Conservation (phyloP, 2,113 vertebrate genomes). For the Cavia aperea region DNA sequence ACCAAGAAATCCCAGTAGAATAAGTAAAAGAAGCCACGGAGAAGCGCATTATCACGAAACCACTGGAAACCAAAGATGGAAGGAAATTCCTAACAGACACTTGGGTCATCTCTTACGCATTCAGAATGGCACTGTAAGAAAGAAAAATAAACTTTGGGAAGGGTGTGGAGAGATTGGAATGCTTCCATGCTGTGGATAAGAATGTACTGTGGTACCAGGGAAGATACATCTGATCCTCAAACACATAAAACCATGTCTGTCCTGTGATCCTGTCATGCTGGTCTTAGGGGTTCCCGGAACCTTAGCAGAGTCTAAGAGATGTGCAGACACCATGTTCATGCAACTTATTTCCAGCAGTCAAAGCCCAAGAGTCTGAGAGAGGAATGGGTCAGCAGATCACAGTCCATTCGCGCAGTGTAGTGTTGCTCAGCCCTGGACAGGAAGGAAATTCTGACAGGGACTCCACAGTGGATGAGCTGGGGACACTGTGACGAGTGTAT, state of each 20-base stretch:
- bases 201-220: too few species aligned
- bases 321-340: accelerated
- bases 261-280: neutral
- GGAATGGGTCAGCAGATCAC: accelerated
- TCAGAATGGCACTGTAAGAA: neutral
- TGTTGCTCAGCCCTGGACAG: neutral
- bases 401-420: accelerated
- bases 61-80: neutral
- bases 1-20: too few species aligned
- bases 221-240: neutral
- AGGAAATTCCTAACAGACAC: neutral
- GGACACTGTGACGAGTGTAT: neutral
- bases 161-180: neutral
- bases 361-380: neutral
- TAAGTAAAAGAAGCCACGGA: neutral
- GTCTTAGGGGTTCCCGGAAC: neutral
- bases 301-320: too few species aligned
- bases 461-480: accelerated
- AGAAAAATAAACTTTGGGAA: too few species aligned
- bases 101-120: neutral
- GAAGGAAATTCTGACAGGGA: neutral
- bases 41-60: too few species aligned
- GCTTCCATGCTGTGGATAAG: neutral
- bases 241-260: neutral
- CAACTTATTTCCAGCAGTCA: neutral